Conservation (phyloP, 2,113 vertebrate species). For the Rhabdomys dilectus region DNA sequence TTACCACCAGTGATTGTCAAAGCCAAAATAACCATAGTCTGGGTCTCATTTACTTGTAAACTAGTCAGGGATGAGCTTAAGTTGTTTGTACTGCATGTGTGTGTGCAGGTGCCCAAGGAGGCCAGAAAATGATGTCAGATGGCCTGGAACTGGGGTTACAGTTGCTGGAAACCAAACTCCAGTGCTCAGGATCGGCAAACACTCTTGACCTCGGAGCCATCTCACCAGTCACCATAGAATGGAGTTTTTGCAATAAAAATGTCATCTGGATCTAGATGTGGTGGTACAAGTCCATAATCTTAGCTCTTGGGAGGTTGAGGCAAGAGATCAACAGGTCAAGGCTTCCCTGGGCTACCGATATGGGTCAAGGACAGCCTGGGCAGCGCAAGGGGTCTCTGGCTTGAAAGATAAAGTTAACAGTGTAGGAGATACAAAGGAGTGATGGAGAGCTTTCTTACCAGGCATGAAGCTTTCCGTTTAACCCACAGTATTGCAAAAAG, state of each 20-base stretch:
- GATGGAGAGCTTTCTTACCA: background rate
- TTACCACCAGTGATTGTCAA: too few relatives aligned
- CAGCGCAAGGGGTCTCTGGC: background rate
- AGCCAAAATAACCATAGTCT: too few relatives aligned
- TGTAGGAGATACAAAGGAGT: background rate
- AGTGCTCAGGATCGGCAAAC: background rate
- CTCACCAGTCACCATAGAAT: background rate
- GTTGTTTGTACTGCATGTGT: too few relatives aligned
- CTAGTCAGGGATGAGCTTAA: too few relatives aligned
- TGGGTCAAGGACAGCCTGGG: background rate
- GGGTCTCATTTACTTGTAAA: too few relatives aligned
- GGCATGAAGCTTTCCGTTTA: background rate
- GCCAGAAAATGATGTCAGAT: background rate
- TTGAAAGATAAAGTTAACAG: background rate
- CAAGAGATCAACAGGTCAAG: background rate
- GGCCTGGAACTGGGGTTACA: background rate
- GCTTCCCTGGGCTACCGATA: background rate
- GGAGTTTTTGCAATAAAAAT: background rate
- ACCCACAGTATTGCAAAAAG: background rate
- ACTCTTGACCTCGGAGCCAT: background rate
- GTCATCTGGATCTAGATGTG: background rate
- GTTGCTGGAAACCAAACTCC: background rate
- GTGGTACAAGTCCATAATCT: background rate
- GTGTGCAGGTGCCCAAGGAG: too few relatives aligned
- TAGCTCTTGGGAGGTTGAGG: background rate